Percentiles rank a stretch among this genome's conserved stretches.
Conservation (phyloP, 2,113 vertebrate species). For the Zosterops borbonicus region DNA sequence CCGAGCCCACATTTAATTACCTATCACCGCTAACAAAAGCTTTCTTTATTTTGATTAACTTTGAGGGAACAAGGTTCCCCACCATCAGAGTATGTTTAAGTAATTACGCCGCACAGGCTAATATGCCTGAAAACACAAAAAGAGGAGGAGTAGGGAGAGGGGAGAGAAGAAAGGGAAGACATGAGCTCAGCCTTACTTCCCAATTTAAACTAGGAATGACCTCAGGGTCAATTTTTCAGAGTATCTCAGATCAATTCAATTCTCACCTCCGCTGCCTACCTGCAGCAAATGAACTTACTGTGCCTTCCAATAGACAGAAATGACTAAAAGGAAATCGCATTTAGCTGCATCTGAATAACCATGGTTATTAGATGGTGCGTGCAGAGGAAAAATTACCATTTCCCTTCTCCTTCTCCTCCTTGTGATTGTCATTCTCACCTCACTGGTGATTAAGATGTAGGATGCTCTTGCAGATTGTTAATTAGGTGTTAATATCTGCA, state of each 20-base stretch:
- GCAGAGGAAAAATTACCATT: conserved; percentile 32
- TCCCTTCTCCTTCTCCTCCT: conserved; percentile 47
- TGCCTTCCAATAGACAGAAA: conserved; percentile 54
- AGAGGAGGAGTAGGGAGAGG: not conserved
- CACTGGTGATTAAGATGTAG: conserved; percentile 53
- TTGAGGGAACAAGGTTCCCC: conserved; percentile 31
- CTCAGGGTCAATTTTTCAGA: conserved; percentile 65
- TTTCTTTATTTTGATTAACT: conserved; percentile 70
- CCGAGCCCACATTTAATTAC: conserved; percentile 61
- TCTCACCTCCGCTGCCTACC: conserved; percentile 71
- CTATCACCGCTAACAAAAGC: conserved; percentile 49
- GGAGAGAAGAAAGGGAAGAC: conserved; percentile 47
- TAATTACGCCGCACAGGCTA: conserved; percentile 34
- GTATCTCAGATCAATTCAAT: conserved; percentile 71
- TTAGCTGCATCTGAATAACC: conserved; percentile 58
- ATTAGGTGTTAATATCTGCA: conserved; percentile 71
- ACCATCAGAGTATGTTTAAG: conserved; percentile 54
- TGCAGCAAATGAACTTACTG: conserved; percentile 63
- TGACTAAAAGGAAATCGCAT: conserved; percentile 52
- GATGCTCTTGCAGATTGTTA: conserved; percentile 52
- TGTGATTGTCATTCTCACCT: conserved; percentile 50
- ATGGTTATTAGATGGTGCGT: conserved; percentile 32
- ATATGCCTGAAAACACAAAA: conserved; percentile 15
- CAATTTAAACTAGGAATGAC: conserved; percentile 68
- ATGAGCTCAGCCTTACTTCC: conserved; percentile 55